Conservation (phyloP, 2,113 vertebrate species). For the Python bivittatus region DNA sequence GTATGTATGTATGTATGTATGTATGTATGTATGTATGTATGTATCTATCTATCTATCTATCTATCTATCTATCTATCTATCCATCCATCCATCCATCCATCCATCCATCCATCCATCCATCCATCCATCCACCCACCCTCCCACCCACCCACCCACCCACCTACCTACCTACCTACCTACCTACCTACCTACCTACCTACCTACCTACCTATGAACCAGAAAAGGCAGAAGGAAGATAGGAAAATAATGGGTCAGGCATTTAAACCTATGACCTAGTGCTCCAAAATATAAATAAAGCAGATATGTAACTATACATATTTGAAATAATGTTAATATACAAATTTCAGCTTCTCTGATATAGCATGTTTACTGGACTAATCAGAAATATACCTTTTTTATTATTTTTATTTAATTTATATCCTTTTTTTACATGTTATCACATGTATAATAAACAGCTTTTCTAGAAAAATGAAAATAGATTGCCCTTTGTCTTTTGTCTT, state of each 20-base stretch:
- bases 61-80: too few relatives aligned
- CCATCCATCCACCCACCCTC: too few relatives aligned
- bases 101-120: too few relatives aligned
- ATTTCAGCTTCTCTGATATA: conserved; percentile 49
- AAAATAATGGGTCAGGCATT: background rate
- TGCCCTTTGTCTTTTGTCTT: conserved; percentile 39
- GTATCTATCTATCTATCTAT: too few relatives aligned
- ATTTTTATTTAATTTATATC: conserved; percentile 50
- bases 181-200: background rate
- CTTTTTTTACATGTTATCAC: background rate
- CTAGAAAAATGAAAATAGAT: conserved; percentile 51
- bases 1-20: too few relatives aligned
- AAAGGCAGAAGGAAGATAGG: background rate
- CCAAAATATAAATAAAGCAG: background rate
- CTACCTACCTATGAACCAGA: background rate
- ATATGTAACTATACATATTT: background rate
- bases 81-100: too few relatives aligned
- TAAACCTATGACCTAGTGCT: background rate
- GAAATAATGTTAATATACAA: conserved; percentile 19
- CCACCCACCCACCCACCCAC: background rate
- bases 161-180: background rate
- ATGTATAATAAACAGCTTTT: conserved; percentile 32
- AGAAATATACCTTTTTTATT: conserved; percentile 47
- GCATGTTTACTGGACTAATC: conserved; percentile 50
- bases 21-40: too few relatives aligned